Evolutionary conservation across 2,113 vertebrate genomes (phyloP).

Genomic region (Alces alces): DNA sequence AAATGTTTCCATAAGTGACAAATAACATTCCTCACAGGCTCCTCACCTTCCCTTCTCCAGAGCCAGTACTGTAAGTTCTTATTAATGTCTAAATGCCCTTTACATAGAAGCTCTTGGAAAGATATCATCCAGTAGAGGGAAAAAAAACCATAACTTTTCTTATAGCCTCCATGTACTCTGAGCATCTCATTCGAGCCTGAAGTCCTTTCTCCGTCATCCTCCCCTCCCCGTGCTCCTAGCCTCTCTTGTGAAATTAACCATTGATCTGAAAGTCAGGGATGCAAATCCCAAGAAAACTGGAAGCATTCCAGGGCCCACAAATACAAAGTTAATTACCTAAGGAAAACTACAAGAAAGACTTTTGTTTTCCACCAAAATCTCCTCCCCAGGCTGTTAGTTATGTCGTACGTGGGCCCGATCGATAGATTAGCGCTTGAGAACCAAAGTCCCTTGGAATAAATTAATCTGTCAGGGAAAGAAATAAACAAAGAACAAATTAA

Average conservation of each 20-base stretch:
- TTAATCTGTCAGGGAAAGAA: slow-evolving; percentile 84
- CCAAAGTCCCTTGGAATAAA: slow-evolving; percentile 85
- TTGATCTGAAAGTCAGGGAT: slow-evolving; percentile 72
- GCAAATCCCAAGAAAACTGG: slow-evolving; percentile 75
- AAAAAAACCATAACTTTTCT: neutral
- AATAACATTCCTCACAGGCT: neutral
- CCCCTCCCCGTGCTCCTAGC: neutral
- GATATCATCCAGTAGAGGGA: neutral
- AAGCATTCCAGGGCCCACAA: slow-evolving; percentile 79
- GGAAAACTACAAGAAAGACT: slow-evolving; percentile 83
- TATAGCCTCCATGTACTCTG: neutral
- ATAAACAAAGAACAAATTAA: slow-evolving; percentile 88
- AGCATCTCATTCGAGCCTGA: neutral
- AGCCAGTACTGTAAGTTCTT: neutral
- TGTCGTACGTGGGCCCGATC: slow-evolving; percentile 80
- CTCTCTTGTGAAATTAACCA: slow-evolving; percentile 59
- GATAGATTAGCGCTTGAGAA: slow-evolving; percentile 83
- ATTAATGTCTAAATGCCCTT: neutral
- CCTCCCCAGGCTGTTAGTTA: slow-evolving; percentile 83
- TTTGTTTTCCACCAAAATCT: slow-evolving; percentile 81
- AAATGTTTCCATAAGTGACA: neutral
- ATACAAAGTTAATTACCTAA: slow-evolving; percentile 82
- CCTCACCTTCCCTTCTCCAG: neutral
- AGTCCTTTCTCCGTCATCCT: neutral
- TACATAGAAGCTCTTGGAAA: neutral